phyloP scores from a whole-genome alignment of 2,113 vertebrate genomes.

The Propithecus coquereli region DNA sequence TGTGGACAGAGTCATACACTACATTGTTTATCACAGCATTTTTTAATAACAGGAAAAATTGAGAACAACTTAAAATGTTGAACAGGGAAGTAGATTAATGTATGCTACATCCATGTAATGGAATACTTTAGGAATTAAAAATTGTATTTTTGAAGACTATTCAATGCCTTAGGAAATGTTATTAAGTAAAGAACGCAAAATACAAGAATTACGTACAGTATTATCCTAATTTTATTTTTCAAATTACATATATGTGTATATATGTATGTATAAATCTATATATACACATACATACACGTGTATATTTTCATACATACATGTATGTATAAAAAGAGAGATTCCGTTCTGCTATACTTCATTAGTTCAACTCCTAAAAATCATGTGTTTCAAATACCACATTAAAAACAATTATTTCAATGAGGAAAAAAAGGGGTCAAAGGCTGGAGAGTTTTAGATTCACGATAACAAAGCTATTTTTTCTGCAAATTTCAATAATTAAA shows the following conservation, averaged over 20 bases:
- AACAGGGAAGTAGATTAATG: background rate
- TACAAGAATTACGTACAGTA: background rate
- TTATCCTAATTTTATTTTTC: background rate
- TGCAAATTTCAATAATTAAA: background rate
- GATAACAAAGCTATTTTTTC: slow-evolving; percentile 5
- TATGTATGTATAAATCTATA: background rate
- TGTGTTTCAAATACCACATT: background rate
- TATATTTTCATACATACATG: background rate
- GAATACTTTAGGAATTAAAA: background rate
- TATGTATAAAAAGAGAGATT: background rate
- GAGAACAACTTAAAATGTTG: background rate
- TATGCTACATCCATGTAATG: background rate
- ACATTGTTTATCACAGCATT: background rate
- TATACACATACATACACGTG: background rate
- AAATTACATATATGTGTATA: background rate
- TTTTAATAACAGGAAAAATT: background rate
- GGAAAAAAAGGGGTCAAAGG: background rate
- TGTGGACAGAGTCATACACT: background rate
- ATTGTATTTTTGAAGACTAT: background rate
- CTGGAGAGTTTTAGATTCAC: background rate
- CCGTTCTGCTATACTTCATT: background rate
- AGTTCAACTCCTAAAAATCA: slow-evolving; percentile 1
- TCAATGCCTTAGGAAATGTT: background rate
- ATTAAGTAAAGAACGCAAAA: slow-evolving; percentile 25
- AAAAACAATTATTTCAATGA: background rate